These are phyloP conservation scores for Aurelia sp. DNA, from an alignment of 30 jellyfish, hydroid and myxozoan species.

Conservation along the genomic window DNA sequence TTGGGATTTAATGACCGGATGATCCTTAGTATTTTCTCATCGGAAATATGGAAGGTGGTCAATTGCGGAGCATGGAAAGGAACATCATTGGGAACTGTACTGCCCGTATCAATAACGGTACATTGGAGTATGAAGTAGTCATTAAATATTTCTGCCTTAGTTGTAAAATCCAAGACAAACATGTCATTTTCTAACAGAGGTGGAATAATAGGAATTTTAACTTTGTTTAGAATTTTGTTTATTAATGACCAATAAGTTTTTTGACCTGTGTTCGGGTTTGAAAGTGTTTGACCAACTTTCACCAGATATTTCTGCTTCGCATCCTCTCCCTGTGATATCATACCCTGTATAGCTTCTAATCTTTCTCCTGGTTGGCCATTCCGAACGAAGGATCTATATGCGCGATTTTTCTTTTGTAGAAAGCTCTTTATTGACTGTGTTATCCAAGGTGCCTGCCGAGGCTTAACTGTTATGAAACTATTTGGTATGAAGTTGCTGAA, in stretches of 20 bases:
- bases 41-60: no score
- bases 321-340: no score
- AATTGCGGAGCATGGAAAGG: background rate
- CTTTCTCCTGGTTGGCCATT: no score
- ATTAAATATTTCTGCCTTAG: slow-evolving; percentile 57
- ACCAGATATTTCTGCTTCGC: background rate
- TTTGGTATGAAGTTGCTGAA: slow-evolving; percentile 13
- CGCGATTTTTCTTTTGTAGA: background rate
- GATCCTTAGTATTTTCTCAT: no score
- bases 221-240: slow-evolving; percentile 41
- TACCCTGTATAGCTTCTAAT: no score
- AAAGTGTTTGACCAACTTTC: slow-evolving; percentile 31
- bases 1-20: background rate
- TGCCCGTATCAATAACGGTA: slow-evolving; percentile 54
- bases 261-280: slow-evolving; percentile 34
- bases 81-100: slow-evolving; percentile 45
- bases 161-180: slow-evolving; percentile 45
- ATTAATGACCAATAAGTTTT: slow-evolving; percentile 59
- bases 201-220: slow-evolving; percentile 61
- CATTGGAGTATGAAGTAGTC: slow-evolving; percentile 62
- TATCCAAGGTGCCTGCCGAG: slow-evolving; percentile 61
- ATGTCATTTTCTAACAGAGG: slow-evolving; percentile 54
- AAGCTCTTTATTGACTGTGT: slow-evolving; percentile 24
- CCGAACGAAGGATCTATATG: no score
- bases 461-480: slow-evolving; percentile 6